A percentile compares a stretch with the other conserved stretches of the same genome.
Evolutionary conservation across 2,113 vertebrate species (phyloP).

Genomic region (Oryzias celebensis): DNA sequence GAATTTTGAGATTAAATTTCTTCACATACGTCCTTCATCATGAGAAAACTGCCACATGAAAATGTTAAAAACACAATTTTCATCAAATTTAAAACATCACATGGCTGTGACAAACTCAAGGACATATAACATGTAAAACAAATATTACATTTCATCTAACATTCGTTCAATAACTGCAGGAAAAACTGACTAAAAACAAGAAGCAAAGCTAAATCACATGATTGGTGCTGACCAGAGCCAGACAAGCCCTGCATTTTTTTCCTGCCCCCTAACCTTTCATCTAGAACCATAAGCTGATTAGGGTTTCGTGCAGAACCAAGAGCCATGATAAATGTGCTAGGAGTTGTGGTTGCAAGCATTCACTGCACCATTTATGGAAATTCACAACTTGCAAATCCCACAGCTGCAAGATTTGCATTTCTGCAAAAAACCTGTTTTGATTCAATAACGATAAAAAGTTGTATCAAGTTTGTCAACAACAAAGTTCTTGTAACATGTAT

Average conservation of each 20-base stretch:
- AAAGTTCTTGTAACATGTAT: no score
- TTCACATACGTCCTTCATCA: no score
- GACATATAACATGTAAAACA: not conserved
- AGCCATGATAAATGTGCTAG: slow-evolving; percentile 36
- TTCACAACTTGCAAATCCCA: not conserved
- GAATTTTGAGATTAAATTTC: no score
- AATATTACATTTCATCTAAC: not conserved
- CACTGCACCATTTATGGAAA: slow-evolving; percentile 10
- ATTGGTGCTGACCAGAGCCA: slow-evolving; percentile 51
- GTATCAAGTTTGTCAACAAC: not conserved
- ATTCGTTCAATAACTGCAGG: slow-evolving; percentile 5
- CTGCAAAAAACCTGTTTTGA: not conserved
- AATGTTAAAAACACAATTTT: no score
- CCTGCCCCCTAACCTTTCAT: slow-evolving; percentile 46
- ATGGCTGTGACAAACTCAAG: not conserved
- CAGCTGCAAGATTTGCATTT: not conserved
- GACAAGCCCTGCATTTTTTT: slow-evolving; percentile 67
- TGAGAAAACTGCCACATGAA: no score
- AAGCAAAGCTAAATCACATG: slow-evolving; percentile 62
- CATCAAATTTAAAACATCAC: not conserved
- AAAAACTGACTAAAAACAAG: slow-evolving; percentile 36
- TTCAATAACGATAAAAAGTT: not conserved
- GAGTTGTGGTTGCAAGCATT: slow-evolving; percentile 1
- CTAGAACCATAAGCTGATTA: slow-evolving; percentile 69
- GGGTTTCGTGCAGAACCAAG: slow-evolving; percentile 48